phyloP scores from a whole-genome alignment of 2,797 vertebrate species.

The Ispidina lecontei region DNA sequence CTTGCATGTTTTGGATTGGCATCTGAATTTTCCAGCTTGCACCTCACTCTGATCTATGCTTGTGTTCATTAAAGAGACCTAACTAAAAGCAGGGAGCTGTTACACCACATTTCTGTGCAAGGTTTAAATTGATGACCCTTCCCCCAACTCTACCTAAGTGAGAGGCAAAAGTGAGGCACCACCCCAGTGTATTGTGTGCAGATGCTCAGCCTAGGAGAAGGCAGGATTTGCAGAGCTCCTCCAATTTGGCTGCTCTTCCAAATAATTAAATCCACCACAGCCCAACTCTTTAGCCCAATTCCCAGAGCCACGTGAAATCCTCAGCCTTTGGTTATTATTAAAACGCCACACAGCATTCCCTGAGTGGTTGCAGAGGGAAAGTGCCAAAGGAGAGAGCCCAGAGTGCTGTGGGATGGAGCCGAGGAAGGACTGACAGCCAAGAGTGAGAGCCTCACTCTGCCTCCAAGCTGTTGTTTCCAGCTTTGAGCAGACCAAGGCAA shows the following conservation, averaged over 20 bases:
- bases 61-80: background rate
- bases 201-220: background rate
- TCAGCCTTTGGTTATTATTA: background rate
- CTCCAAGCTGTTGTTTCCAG: constrained; percentile 7
- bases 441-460: background rate
- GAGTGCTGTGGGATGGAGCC: background rate
- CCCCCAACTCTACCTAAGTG: background rate
- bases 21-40: constrained; percentile 4
- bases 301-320: background rate
- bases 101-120: background rate
- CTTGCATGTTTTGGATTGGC: background rate
- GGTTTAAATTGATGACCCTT: background rate
- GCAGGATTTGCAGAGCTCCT: background rate
- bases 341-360: background rate
- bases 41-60: background rate
- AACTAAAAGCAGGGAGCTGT: background rate
- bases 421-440: background rate
- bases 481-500: background rate
- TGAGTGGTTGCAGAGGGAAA: background rate
- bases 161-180: background rate
- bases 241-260: background rate
- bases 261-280: background rate
- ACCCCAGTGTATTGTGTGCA: rapidly evolving
- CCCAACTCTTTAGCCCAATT: background rate
- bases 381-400: background rate